Base-by-base conservation (phyloP, 1,140 invertebrate genomes). In the Apis dorsata region DNA sequence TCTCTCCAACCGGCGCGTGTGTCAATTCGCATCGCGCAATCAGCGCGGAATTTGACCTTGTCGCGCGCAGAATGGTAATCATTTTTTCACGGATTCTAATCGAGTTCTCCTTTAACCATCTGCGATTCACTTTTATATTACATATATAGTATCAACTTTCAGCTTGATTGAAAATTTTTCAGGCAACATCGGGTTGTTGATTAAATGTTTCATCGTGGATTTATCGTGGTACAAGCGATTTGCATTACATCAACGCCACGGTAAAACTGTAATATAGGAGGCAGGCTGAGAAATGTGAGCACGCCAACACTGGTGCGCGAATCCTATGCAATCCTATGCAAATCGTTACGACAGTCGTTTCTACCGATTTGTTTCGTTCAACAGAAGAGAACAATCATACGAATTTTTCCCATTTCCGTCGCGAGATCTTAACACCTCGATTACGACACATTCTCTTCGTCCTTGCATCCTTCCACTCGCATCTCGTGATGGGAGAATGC, bases 1-100 rank as follows among this genome's bases (percentile, higher is more conserved):
- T 71, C 73, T 83, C 70, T 57, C 13, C 49, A 65, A 24, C 34
- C 44, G 49, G 49, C 53, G 66, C 49, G 71, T n/a, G 19, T 74
- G 51, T 28, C 12, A 8, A 34, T 17, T 12, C 79, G 53, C 28
- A 62, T 9, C 19, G 53, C 24, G 62, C 62, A 75, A 75, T 81
- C 70, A 65, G 51, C 51, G 28, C 21, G 21, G 53, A 62, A 24
- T 28, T 79, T 11, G 71, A 71, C 68, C 77, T 24, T 79, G 55
- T 17, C 19, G 66, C 21, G 34, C 34, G 34, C 34, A 44, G 34
- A 44, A 44, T 44, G 34, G 34, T 44, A 44, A 44, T 44, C 34
- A 44, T 44, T 44, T 44, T 44, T 44, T 44, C 34, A 44, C 5
- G 34, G 34, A 44, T 44, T 24, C 24, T 8, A 24, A 60, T 51